Base-by-base conservation (phyloP, 2,888 invertebrate species). In the Thysanoteuthis rhombus region DNA sequence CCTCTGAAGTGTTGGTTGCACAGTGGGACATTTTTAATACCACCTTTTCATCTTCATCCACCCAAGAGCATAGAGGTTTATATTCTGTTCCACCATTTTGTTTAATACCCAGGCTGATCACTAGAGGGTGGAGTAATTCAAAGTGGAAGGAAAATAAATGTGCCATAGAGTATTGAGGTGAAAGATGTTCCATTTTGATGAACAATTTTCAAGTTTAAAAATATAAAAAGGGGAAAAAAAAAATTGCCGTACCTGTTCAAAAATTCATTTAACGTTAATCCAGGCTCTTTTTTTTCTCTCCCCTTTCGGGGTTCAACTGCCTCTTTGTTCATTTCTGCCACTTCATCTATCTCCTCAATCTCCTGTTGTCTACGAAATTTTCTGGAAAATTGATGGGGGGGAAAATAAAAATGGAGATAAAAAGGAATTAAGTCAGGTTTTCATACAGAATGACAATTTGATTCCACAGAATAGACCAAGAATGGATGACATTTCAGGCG, bases 311-410 rank as follows among this genome's bases (percentile, higher is more conserved):
- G 92, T 28, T 92, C 92, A 45, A 12, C 42, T 92, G 92, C 92
- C 28, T 92, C 92, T 40, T 92, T 92, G 32, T 92, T 92, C n/a
- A 92, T 42, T 22, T 92, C 92, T 92, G 45, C 92, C 36, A 92
- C 92, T 45, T 92, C 92, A 92, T 92, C 92, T 40, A 92, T 92
- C 45, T 92, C 92, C 45, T 92, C 92, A 42, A 92, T 45, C 42
- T 92, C 92, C 92, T 92, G 92, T 42, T 92, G 92, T 45, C 92
- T 40, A 45, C 92, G 92, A 92, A 92, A 92, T 32, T 40, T 42
- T 42, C 92, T 92, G 92, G 42, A 92, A 92, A 92, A 92, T 16
- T 92, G 19, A 75, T 36, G 0, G n/a, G 16, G 16, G 75, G 2
- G 32, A n/a, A 75, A 75, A 36, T n/a, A n/a, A n/a, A n/a, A n/a